A percentile compares a stretch with the other conserved stretches of the same genome.
phyloP scores from a whole-genome alignment of 2,888 invertebrate species.

The Volucella inflata region DNA sequence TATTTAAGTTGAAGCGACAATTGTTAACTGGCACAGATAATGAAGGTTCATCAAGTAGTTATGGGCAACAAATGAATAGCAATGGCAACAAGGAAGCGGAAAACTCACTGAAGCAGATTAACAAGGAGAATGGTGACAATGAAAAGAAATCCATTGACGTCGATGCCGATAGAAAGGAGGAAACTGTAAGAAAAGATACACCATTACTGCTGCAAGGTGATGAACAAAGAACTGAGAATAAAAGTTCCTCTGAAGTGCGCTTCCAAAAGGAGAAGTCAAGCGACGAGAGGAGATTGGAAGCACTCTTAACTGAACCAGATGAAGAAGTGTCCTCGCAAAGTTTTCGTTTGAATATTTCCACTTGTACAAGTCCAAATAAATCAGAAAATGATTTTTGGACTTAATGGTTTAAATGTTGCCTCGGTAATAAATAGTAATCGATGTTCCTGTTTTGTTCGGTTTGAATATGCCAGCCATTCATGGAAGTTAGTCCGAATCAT shows the following conservation, averaged over 20 bases:
- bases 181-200: slow-evolving; percentile 5
- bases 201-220: not conserved
- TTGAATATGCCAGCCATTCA: not conserved
- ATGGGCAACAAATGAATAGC: slow-evolving; percentile 54
- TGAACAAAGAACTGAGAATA: not conserved
- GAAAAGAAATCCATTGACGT: slow-evolving; percentile 36
- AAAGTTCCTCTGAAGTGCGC: slow-evolving; percentile 2
- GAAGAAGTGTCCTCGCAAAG: slow-evolving; percentile 37
- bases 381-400: slow-evolving; percentile 8
- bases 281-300: slow-evolving; percentile 12
- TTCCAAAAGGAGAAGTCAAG: slow-evolving; percentile 7
- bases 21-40: slow-evolving; percentile 60
- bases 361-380: not conserved
- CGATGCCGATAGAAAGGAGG: slow-evolving; percentile 21
- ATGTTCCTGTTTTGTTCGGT: not conserved
- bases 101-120: slow-evolving; percentile 58
- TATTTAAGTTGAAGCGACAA: slow-evolving; percentile 60
- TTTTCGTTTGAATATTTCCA: slow-evolving; percentile 30
- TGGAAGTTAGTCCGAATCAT: too few relatives aligned
- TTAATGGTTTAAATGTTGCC: slow-evolving; percentile 52
- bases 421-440: slow-evolving; percentile 48
- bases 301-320: slow-evolving; percentile 8
- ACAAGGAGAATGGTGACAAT: slow-evolving; percentile 41
- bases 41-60: slow-evolving; percentile 42
- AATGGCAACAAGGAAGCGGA: slow-evolving; percentile 60